Evolutionary conservation across 1,140 invertebrate genomes (phyloP).

Genomic region (Pararge aegeria): DNA sequence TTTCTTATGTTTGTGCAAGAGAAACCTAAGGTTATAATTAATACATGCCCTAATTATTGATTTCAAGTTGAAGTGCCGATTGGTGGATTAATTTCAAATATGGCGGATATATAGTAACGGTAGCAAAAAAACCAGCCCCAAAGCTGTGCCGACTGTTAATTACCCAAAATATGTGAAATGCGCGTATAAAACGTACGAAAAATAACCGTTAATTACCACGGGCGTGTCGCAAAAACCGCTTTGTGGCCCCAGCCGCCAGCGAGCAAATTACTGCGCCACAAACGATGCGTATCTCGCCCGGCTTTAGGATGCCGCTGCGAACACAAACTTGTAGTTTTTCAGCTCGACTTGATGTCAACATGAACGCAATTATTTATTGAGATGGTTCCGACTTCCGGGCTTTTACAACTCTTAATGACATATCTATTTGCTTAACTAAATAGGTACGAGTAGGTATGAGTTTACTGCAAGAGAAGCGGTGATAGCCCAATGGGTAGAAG

Average conservation of each 20-base stretch:
- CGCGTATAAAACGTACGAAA: conserved; percentile 31
- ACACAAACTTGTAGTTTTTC: neutral
- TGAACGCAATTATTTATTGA: conserved; percentile 7
- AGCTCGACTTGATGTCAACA: conserved; percentile 3
- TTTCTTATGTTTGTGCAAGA: too few relatives aligned
- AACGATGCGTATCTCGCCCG: conserved; percentile 33
- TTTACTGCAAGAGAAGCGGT: too few relatives aligned
- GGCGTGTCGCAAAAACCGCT: conserved; percentile 26
- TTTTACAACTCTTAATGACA: neutral
- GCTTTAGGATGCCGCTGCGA: conserved; percentile 4
- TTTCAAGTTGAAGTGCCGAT: too few relatives aligned
- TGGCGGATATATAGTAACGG: too few relatives aligned
- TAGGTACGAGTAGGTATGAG: neutral
- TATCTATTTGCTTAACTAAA: neutral
- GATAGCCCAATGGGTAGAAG: too few relatives aligned
- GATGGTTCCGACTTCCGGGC: neutral
- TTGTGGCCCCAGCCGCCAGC: conserved; percentile 23
- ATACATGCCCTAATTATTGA: too few relatives aligned
- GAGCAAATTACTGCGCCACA: conserved; percentile 25
- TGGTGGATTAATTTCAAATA: too few relatives aligned
- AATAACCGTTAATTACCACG: conserved; percentile 36
- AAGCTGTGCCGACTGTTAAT: conserved; percentile 40
- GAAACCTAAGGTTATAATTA: too few relatives aligned
- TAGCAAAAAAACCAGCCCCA: neutral
- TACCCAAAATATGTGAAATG: conserved; percentile 39